Conservation (phyloP, 2,888 invertebrate species). For the Lithosia quadra region DNA sequence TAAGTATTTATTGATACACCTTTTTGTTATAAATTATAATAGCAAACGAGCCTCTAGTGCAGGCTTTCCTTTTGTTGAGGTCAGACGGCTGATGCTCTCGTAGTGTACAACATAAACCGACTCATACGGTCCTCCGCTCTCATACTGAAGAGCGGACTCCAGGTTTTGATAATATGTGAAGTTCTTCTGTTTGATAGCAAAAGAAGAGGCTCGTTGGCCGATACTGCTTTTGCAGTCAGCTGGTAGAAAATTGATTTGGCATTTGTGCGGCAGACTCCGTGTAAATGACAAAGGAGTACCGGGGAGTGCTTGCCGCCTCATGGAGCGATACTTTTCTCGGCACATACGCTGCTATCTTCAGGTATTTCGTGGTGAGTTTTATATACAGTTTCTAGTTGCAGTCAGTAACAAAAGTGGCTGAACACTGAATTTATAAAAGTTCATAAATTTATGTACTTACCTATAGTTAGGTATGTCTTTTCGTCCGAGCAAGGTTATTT, state of each 20-base stretch:
- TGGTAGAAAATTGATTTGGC: conserved; percentile 59
- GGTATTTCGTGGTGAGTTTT: conserved; percentile 42
- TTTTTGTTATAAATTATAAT: background rate
- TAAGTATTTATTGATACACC: background rate
- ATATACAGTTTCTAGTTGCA: background rate
- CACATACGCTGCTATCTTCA: conserved; percentile 30
- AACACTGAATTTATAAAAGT: background rate
- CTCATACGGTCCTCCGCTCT: no score
- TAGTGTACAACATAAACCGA: no score
- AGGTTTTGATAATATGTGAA: background rate
- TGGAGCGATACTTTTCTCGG: conserved; percentile 61
- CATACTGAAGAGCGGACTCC: no score
- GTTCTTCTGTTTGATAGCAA: conserved; percentile 23
- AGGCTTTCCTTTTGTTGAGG: no score
- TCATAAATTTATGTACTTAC: background rate
- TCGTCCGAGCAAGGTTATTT: background rate
- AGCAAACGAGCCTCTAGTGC: no score
- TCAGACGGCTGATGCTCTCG: no score
- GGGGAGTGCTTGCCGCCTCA: conserved; percentile 62
- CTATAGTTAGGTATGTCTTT: background rate
- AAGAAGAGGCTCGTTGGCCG: conserved; percentile 40
- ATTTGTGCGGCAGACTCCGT: conserved; percentile 49
- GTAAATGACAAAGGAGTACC: conserved; percentile 60
- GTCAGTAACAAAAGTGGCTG: no score
- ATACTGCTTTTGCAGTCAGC: conserved; percentile 44